A percentile compares a stretch with the other conserved stretches of the same genome.
Conservation (phyloP, 2,797 vertebrate genomes). For the Gadopsis marmoratus region DNA sequence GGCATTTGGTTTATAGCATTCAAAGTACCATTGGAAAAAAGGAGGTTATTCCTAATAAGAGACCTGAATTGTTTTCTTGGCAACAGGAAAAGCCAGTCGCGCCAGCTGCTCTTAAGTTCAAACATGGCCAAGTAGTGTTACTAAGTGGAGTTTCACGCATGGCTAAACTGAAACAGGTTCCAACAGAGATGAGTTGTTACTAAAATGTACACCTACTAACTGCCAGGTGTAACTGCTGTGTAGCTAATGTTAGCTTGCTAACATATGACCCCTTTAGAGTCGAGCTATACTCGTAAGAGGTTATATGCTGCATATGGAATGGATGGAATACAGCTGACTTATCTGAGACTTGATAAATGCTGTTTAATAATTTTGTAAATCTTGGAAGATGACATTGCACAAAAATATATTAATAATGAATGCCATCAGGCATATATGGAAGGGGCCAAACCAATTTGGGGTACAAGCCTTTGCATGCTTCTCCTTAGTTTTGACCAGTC, state of each 20-base stretch:
- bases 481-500: too few relatives aligned
- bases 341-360: too few relatives aligned
- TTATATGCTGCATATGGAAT: too few relatives aligned
- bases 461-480: neutral
- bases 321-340: too few relatives aligned
- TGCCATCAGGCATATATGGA: neutral
- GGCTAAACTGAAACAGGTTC: neutral
- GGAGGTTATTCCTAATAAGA: neutral
- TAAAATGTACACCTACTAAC: neutral
- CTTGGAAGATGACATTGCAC: too few relatives aligned
- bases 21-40: constrained; percentile 3
- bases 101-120: neutral
- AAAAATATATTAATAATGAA: too few relatives aligned
- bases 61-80: neutral
- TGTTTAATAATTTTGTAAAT: too few relatives aligned
- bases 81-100: neutral
- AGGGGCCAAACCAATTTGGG: neutral
- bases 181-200: neutral
- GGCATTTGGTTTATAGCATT: neutral
- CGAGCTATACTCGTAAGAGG: too few relatives aligned
- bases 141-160: neutral
- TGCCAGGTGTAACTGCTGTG: neutral
- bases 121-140: neutral
- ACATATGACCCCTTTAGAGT: too few relatives aligned
- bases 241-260: too few relatives aligned